A percentile compares a stretch with the other conserved stretches of the same genome.
Evolutionary conservation across 2,888 invertebrate species (phyloP).

Genomic region (Plutella xylostella): DNA sequence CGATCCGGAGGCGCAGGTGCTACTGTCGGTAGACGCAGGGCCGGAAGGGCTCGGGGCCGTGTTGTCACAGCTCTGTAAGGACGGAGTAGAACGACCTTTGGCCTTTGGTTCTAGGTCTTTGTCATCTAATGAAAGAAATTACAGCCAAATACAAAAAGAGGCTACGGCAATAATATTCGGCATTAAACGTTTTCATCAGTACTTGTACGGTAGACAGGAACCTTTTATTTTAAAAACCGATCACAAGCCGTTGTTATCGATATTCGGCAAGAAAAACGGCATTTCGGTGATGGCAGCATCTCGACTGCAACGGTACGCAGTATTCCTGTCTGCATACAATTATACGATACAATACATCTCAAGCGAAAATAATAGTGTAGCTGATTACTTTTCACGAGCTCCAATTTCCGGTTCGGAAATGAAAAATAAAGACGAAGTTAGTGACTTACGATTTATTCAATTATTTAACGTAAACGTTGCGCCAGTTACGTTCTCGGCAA

Average conservation of each 20-base stretch:
- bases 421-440: too few species aligned
- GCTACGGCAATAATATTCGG: conserved; percentile 16
- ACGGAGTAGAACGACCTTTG: conserved; percentile 8
- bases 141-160: conserved; percentile 13
- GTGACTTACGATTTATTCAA: conserved; percentile 4
- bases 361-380: conserved; percentile 2
- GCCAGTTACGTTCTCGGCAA: conserved; percentile 6
- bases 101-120: conserved; percentile 12
- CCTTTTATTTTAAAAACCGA: conserved; percentile 10
- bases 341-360: conserved; percentile 4
- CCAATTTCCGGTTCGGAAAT: too few species aligned
- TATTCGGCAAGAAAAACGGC: conserved; percentile 9
- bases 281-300: conserved; percentile 8
- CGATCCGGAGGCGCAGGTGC: not conserved
- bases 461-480: conserved; percentile 8
- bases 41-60: too few species aligned
- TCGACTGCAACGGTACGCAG: conserved; percentile 7
- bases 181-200: conserved; percentile 11
- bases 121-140: conserved; percentile 1
- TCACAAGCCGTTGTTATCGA: conserved; percentile 10
- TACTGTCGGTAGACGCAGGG: conserved; percentile 6
- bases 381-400: conserved; percentile 3
- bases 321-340: conserved; percentile 5
- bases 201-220: conserved; percentile 8
- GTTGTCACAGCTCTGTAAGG: conserved; percentile 4